These are phyloP conservation scores for Leptestheria dahalacensis DNA, from an alignment of 1,140 invertebrate species.

Conservation along the genomic window DNA sequence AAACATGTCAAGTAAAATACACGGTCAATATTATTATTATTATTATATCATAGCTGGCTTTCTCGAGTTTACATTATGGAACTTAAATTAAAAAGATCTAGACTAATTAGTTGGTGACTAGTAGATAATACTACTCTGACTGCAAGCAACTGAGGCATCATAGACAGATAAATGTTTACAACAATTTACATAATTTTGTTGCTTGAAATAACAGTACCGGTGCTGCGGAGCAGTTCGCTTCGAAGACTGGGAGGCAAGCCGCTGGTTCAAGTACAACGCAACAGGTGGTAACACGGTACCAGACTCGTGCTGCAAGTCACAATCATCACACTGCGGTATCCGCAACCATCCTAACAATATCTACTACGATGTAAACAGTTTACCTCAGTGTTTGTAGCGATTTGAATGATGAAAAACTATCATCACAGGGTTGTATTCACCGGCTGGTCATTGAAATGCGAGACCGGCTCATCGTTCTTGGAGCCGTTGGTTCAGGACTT, in stretches of 20 bases:
- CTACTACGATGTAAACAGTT: slow-evolving; percentile 47
- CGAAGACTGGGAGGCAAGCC: slow-evolving; percentile 54
- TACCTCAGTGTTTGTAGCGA: too few species aligned
- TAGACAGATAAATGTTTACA: too few species aligned
- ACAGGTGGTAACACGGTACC: slow-evolving; percentile 41
- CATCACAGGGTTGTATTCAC: slow-evolving; percentile 58
- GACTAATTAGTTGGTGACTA: too few species aligned
- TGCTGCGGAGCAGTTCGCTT: slow-evolving; percentile 63
- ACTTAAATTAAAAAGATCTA: too few species aligned
- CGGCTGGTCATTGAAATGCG: slow-evolving; percentile 52
- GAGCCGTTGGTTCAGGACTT: slow-evolving; percentile 65
- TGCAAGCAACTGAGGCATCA: too few species aligned
- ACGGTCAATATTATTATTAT: too few species aligned
- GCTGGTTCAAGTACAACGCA: slow-evolving; percentile 38
- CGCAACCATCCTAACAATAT: slow-evolving; percentile 73
- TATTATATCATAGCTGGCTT: too few species aligned
- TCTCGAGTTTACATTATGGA: too few species aligned
- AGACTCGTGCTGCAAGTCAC: slow-evolving; percentile 67
- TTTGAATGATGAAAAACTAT: too few species aligned
- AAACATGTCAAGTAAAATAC: too few species aligned
- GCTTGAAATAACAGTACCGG: slow-evolving; percentile 47
- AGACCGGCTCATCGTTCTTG: slow-evolving; percentile 59
- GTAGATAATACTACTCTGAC: too few species aligned
- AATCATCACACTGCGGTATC: slow-evolving; percentile 45
- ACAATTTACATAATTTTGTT: not conserved